Evolutionary conservation across 2,888 invertebrate genomes (phyloP).

Genomic region (Lycophotia porphyrea): DNA sequence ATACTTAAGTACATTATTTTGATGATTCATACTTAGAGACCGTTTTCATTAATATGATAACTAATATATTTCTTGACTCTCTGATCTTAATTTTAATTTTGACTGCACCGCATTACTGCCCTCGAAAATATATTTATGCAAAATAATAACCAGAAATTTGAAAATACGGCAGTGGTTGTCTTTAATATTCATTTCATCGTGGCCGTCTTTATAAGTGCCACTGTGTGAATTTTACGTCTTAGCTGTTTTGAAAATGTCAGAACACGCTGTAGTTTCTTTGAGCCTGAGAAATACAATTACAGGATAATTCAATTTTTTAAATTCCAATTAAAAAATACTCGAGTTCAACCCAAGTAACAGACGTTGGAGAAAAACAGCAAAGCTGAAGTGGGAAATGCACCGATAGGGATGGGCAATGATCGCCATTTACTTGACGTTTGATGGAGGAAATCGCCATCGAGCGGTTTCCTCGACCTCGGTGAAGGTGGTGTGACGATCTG

Average conservation of each 20-base stretch:
- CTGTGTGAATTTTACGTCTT: background rate
- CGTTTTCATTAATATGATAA: no score
- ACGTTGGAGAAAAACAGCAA: background rate
- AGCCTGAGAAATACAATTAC: background rate
- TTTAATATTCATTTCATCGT: no score
- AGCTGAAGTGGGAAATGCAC: background rate
- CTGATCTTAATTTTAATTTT: no score
- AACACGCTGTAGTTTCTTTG: background rate
- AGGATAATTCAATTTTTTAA: background rate
- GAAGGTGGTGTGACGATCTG: background rate
- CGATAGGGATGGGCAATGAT: background rate
- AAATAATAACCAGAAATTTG: no score
- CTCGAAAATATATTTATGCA: no score
- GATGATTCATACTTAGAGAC: no score
- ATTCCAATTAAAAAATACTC: no score
- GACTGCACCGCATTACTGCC: no score
- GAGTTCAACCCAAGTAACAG: background rate
- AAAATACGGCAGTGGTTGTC: no score
- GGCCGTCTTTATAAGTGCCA: no score
- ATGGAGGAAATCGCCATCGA: background rate
- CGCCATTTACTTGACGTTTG: background rate
- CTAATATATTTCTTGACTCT: no score
- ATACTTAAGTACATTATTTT: no score
- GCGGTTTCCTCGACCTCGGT: background rate
- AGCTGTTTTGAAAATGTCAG: background rate